Conservation (phyloP, 2,888 invertebrate species). For the Dicranocentrus wangi region DNA sequence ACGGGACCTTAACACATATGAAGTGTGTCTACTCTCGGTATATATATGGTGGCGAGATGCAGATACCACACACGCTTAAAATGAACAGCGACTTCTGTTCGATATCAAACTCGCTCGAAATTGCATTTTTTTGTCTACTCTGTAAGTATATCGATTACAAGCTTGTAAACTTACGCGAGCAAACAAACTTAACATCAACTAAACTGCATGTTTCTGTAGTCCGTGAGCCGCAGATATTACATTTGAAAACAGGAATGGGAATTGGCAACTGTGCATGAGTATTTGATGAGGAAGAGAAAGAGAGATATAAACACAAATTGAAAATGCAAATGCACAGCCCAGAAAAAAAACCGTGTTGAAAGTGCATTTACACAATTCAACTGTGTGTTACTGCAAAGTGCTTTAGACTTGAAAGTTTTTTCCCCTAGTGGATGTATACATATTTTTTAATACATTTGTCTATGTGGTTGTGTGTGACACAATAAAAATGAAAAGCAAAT, state of each 20-base stretch:
- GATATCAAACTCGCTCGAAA: neutral
- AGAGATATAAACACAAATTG: slow-evolving; percentile 6
- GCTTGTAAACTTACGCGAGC: no score
- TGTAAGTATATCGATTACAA: neutral
- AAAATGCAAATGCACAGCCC: slow-evolving; percentile 8
- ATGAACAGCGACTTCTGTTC: no score
- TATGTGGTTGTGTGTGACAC: no score
- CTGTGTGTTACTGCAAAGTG: no score
- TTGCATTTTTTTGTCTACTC: neutral
- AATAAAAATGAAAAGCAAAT: no score
- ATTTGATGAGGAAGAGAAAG: neutral
- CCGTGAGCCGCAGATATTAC: no score
- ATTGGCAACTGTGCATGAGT: slow-evolving; percentile 2
- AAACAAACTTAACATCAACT: no score
- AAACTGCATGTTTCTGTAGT: no score
- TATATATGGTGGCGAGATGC: no score
- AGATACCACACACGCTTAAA: neutral
- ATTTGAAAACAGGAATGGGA: slow-evolving; percentile 11
- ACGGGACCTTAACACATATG: neutral
- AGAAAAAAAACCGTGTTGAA: neutral
- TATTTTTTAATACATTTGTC: no score
- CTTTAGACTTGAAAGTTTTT: no score
- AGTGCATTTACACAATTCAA: slow-evolving; percentile 1
- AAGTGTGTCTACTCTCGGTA: neutral
- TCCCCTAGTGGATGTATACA: no score